Evolutionary conservation across 1,140 invertebrate genomes (phyloP), one percentile per base, ranked within the genome.

Genomic region (Heliconius melpomene): DNA sequence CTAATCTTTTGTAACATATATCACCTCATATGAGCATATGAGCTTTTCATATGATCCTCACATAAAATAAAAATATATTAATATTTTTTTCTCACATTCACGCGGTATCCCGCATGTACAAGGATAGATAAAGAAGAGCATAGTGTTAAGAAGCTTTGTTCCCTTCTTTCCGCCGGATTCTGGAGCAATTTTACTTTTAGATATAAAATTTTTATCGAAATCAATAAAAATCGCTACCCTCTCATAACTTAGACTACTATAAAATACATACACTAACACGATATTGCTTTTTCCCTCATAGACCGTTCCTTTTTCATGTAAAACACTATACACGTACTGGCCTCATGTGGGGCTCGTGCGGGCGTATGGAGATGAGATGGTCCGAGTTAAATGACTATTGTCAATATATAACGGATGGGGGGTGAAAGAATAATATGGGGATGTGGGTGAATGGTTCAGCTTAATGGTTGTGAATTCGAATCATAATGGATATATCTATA

Each of bases 271-370:
- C 86, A 90, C 87, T 89, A 89, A 91, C 88, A 90, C 83, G 90
- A 88, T 91, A 91, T 92, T 91, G 88, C 90, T 90, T 92, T 90
- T 85, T 83, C 86, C 83, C 77, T 79, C 87, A 87, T 85, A 85
- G 83, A 75, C 84, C 84, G 80, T 84, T 88, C 88, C 86, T 91
- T 91, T 92, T 90, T 87, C 88, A 90, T 91, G 90, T 91, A 90
- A 91, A 91, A 88, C 84, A 86, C 82, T 84, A 90, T 85, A 83
- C 79, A 81, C 83, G 82, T 80, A 83, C 78, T 50, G 78, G 78
- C 75, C 78, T 60, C 78, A 70, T 79, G 78, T 74, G 77, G 75
- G 74, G 74, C 29, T 29, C 29, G 29, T 29, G 29, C 78, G 74
- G 71, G 75, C 66, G 72, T 73, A 78, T 79, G 77, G 23, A 79